Conservation (phyloP, 2,797 vertebrate genomes). For the Acipenser oxyrinchus region DNA sequence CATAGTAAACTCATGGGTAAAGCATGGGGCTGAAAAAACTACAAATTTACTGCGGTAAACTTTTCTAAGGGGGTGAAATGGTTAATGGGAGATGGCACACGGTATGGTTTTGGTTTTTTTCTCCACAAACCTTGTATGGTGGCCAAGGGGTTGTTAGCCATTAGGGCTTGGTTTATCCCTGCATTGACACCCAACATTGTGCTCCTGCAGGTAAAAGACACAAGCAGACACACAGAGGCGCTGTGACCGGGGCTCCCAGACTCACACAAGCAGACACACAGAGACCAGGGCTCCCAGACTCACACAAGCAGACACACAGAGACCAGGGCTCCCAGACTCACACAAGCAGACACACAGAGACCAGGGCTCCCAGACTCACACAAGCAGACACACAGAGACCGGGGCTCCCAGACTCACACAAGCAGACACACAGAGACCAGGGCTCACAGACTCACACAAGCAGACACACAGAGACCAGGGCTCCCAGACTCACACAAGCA, state of each 20-base stretch:
- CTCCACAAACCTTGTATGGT: conserved; percentile 81
- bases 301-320: conserved; percentile 23
- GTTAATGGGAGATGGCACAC: not conserved
- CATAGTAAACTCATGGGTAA: conserved; percentile 34
- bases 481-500: not conserved
- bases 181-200: conserved; percentile 82
- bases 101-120: not conserved
- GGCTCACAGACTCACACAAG: conserved; percentile 32
- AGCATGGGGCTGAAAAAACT: conserved; percentile 28
- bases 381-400: not conserved
- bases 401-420: not conserved
- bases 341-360: too few relatives aligned
- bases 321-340: conserved; percentile 32
- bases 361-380: not conserved
- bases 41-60: conserved; percentile 11
- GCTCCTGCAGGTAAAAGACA: conserved; percentile 64
- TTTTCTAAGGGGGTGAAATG: not conserved
- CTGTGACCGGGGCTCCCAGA: conserved; percentile 20
- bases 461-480: conserved; percentile 31
- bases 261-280: conserved; percentile 21
- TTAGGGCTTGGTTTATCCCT: conserved; percentile 79
- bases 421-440: conserved; percentile 24
- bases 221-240: not conserved
- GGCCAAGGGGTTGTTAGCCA: conserved; percentile 79
- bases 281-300: conserved; percentile 28